Conservation (phyloP, 2,888 invertebrate species). For the Watsonalla cultraria region DNA sequence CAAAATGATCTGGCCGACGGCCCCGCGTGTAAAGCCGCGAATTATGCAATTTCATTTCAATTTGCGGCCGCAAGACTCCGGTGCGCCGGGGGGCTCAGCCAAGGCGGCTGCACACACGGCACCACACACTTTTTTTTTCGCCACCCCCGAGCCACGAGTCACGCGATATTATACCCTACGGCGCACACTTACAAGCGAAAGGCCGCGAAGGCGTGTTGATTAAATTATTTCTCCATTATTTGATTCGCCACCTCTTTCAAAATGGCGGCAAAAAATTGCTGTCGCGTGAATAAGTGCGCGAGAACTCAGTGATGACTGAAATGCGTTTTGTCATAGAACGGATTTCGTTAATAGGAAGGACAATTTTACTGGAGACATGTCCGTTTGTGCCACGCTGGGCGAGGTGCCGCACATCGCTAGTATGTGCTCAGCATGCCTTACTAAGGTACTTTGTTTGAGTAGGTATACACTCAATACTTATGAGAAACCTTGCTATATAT, state of each 20-base stretch:
- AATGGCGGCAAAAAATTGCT: conserved; percentile 63
- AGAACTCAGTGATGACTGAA: neutral
- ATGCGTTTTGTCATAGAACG: conserved; percentile 1
- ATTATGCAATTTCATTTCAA: conserved; percentile 76
- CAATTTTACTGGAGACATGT: no score
- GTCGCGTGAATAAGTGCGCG: conserved; percentile 24
- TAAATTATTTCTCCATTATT: conserved; percentile 76
- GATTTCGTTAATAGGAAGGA: conserved; percentile 4
- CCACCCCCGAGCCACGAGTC: conserved; percentile 39
- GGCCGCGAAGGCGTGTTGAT: conserved; percentile 39
- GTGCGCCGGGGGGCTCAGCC: conserved; percentile 34
- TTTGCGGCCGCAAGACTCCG: conserved; percentile 51
- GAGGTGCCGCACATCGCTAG: no score
- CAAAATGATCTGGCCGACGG: conserved; percentile 32
- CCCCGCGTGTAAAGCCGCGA: conserved; percentile 24
- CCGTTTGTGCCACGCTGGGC: no score
- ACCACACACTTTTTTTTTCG: conserved; percentile 60
- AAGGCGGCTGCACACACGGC: conserved; percentile 62
- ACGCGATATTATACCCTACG: conserved; percentile 49
- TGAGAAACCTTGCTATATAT: no score
- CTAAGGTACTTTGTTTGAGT: no score
- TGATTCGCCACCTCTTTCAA: conserved; percentile 76
- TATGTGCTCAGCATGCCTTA: no score
- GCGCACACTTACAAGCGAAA: conserved; percentile 38
- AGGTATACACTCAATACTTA: no score